These are phyloP conservation scores for Oryzias dopingdopingensis DNA, from an alignment of 2,797 vertebrate genomes.

Conservation along the genomic window DNA sequence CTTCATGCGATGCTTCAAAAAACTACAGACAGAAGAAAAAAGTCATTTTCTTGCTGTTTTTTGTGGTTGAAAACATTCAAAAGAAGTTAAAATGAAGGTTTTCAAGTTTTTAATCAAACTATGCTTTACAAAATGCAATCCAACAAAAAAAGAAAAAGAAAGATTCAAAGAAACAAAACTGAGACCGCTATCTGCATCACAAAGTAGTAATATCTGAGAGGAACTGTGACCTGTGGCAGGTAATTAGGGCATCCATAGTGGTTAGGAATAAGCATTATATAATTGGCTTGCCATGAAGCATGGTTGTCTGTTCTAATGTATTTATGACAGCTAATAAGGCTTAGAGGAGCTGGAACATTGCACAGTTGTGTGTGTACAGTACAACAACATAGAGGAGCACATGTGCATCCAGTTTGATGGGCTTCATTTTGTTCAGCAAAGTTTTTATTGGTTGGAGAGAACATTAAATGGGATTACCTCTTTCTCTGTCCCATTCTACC, in stretches of 20 bases:
- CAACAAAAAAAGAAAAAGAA: too few species aligned
- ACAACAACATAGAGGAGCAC: conserved; percentile 19
- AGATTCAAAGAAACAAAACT: not conserved
- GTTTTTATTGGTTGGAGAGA: conserved; percentile 6
- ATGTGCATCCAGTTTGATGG: conserved; percentile 7
- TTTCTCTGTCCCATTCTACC: conserved; percentile 10
- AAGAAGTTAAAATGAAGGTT: not conserved
- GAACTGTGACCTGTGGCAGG: not conserved
- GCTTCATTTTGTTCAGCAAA: conserved; percentile 1
- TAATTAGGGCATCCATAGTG: conserved; percentile 32
- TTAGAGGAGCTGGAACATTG: conserved; percentile 74
- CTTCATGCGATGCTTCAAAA: not conserved
- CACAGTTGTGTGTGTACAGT: conserved; percentile 14
- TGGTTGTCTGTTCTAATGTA: conserved; percentile 63
- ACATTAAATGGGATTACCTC: conserved; percentile 46
- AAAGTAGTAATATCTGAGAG: conserved; percentile 14
- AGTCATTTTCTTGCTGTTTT: too few species aligned
- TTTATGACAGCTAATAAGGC: conserved; percentile 81
- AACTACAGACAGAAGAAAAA: not conserved
- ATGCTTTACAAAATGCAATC: too few species aligned
- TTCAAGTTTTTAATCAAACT: not conserved
- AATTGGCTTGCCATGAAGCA: conserved; percentile 65
- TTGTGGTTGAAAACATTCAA: not conserved
- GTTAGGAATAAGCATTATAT: conserved; percentile 58
- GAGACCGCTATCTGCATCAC: conserved; percentile 3